Conservation (phyloP, 2,113 vertebrate species). For the Rhinoderma darwinii region DNA sequence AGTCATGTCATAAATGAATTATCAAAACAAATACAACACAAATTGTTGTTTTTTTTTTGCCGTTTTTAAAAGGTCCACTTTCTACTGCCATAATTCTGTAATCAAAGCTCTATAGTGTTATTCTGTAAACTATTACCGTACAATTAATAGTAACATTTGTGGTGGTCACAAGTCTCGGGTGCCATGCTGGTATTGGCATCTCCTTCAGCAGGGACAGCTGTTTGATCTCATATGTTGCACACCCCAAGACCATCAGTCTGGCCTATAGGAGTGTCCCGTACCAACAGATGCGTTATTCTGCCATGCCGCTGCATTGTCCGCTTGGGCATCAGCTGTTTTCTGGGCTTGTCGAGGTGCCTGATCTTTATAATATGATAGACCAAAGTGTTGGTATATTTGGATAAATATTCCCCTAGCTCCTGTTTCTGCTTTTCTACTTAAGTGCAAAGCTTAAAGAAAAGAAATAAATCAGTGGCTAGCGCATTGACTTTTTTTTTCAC, state of each 20-base stretch:
- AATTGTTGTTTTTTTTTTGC: too few species aligned
- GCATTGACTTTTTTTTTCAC: slow-evolving; percentile 4
- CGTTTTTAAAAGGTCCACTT: not conserved
- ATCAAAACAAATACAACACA: not conserved
- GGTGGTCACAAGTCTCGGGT: not conserved
- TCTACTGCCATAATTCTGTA: not conserved
- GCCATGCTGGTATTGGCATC: not conserved
- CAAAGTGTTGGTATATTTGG: not conserved
- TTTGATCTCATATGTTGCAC: not conserved
- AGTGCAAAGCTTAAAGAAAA: not conserved
- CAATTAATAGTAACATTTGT: not conserved
- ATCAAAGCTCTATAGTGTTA: not conserved
- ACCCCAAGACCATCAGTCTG: too few species aligned
- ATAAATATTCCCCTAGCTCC: not conserved
- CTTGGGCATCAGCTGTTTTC: not conserved
- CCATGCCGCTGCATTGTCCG: too few species aligned
- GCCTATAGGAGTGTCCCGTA: not conserved
- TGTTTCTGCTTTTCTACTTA: not conserved
- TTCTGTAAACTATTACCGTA: not conserved
- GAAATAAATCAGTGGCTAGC: not conserved
- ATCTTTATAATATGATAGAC: not conserved
- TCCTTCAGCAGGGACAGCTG: not conserved
- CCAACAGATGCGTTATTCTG: not conserved
- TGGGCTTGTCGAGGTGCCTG: not conserved
- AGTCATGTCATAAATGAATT: slow-evolving; percentile 24